These are phyloP conservation scores for Geococcyx californianus DNA, from an alignment of 2,113 vertebrate genomes.

Conservation along the genomic window DNA sequence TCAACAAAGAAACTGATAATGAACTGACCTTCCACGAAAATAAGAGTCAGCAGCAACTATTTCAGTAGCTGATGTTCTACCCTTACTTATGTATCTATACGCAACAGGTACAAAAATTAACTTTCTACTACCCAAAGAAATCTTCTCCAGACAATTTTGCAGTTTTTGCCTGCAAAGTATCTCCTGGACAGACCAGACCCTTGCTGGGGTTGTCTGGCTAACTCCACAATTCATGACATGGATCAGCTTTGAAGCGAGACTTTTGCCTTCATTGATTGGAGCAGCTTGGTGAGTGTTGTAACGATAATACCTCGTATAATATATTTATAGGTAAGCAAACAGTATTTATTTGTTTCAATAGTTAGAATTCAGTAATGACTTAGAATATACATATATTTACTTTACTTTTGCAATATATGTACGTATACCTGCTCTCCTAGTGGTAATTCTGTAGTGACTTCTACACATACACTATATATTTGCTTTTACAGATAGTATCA, in stretches of 20 bases:
- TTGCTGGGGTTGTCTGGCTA: neutral
- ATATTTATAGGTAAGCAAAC: neutral
- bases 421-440: neutral
- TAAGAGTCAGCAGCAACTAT: neutral
- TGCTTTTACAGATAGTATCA: neutral
- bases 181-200: neutral
- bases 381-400: neutral
- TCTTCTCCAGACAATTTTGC: neutral
- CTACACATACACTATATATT: neutral
- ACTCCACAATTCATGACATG: rapidly evolving
- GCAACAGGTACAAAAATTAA: neutral
- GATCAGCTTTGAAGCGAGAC: neutral
- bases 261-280: neutral
- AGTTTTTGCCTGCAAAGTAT: neutral
- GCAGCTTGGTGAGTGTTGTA: neutral
- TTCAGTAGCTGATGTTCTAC: neutral
- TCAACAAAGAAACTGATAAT: neutral
- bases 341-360: neutral
- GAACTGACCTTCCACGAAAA: neutral
- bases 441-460: neutral
- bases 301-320: neutral
- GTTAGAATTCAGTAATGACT: neutral
- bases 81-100: neutral
- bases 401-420: neutral
- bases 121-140: neutral